Evolutionary conservation across 2,797 vertebrate genomes (phyloP).

Genomic region (Balearica regulorum): DNA sequence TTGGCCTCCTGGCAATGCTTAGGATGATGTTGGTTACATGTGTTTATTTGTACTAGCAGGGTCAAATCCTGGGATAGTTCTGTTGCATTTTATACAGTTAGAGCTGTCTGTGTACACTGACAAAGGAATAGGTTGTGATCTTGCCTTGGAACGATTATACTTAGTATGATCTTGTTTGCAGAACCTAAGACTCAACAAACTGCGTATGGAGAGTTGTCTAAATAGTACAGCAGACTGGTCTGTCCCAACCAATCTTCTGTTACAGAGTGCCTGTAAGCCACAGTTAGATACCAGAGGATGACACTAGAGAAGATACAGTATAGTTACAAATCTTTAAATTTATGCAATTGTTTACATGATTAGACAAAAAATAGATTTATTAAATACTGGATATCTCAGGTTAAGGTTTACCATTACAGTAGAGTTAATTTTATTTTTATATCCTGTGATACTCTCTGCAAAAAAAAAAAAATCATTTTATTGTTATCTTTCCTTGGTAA

Average conservation of each 20-base stretch:
- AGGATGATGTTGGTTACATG: background rate
- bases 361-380: background rate
- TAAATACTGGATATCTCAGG: background rate
- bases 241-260: background rate
- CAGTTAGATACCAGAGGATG: background rate
- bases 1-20: background rate
- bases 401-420: background rate
- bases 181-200: background rate
- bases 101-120: background rate
- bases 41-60: background rate
- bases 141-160: background rate
- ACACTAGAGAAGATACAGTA: background rate
- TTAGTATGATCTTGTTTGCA: background rate
- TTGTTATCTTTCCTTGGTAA: background rate
- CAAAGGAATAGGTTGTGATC: background rate
- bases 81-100: background rate
- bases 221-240: background rate
- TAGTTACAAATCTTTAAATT: background rate
- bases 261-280: background rate
- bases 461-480: background rate
- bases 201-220: background rate
- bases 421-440: background rate
- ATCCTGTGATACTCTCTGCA: background rate
- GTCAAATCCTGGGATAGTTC: background rate
- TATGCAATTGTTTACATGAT: background rate